These are phyloP conservation scores for Allygus modestus DNA, from an alignment of 2,888 invertebrate species.

Conservation along the genomic window DNA sequence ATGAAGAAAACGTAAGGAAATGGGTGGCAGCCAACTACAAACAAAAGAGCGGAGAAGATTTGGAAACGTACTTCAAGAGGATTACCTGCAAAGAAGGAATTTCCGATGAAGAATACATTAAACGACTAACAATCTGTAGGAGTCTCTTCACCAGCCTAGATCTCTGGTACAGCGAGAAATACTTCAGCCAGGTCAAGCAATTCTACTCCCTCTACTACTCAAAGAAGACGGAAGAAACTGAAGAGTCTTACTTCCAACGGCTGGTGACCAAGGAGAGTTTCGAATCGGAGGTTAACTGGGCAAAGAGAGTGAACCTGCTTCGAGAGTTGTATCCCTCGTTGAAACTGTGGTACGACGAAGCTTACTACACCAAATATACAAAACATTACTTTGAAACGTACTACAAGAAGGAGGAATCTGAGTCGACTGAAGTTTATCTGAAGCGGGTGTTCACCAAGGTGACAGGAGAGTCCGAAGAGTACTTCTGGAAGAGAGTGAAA, in stretches of 20 bases:
- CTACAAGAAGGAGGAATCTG: constrained; percentile 29
- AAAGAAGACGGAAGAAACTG: constrained; percentile 29
- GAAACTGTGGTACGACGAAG: constrained; percentile 26
- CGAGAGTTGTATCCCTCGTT: not conserved
- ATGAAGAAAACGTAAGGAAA: constrained; percentile 44
- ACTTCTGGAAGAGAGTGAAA: constrained; percentile 44
- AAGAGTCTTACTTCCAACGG: constrained; percentile 22
- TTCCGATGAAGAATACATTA: constrained; percentile 29
- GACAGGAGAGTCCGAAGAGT: constrained; percentile 6
- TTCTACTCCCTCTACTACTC: constrained; percentile 17
- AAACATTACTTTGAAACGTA: constrained; percentile 15
- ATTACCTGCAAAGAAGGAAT: constrained; percentile 18
- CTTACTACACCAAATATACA: constrained; percentile 8
- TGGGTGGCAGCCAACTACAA: constrained; percentile 42
- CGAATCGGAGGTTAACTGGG: constrained; percentile 23
- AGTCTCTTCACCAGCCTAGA: constrained; percentile 19
- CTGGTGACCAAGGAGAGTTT: constrained; percentile 13
- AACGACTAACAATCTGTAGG: constrained; percentile 4
- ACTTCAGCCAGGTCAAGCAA: constrained; percentile 15
- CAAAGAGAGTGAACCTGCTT: constrained; percentile 13
- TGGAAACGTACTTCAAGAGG: constrained; percentile 32
- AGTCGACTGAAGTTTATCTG: constrained; percentile 18
- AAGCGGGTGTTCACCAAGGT: constrained; percentile 42
- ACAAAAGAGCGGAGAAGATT: constrained; percentile 25
- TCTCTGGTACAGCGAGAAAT: constrained; percentile 42